Base-by-base conservation (phyloP, 2,888 invertebrate genomes). In the Cosmopolites sordidus region DNA sequence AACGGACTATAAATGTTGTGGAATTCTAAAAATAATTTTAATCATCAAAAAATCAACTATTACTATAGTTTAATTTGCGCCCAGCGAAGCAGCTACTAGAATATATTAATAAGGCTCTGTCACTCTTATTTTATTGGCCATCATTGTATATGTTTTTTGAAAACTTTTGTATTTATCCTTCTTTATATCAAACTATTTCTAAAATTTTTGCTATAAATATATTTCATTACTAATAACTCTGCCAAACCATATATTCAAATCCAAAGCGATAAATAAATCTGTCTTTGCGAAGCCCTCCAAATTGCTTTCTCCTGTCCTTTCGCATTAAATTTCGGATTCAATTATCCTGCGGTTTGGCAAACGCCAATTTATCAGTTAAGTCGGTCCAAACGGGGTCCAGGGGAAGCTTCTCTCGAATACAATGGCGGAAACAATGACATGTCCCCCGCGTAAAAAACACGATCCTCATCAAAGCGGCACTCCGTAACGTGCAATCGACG, bases 401-500 rank as follows among this genome's bases (percentile, higher is more conserved):
- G 45, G 53, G 61, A 61, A 55, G 59, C 58, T 41, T 40, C 44
- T 45, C 37, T 49, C 55, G 54, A 51, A 58, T 60, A 58, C 56
- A 59, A 61, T 64, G 60, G 64, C 64, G 70, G 71, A 72, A 71
- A 71, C 70, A 71, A 71, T 69, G 68, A 67, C 66, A 64, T 64
- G 64, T 70, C 68, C 66, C 68, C 58, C 62, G 69, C 66, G 71
- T 70, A 72, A 72, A 73, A 72, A 72, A 72, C 69, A 67, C 65
- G 68, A 62, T 63, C 69, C 66, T 67, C 70, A 72, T 71, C 70
- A 69, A 70, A 70, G 68, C 67, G 60, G 67, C 69, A 69, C 70
- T 70, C 69, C 69, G 71, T 70, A 72, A 72, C 71, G 66, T 70
- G 71, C 69, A 71, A 72, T 72, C 72, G 69, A 64, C 60, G 65